phyloP scores from a whole-genome alignment of 2,797 vertebrate species.

The Fistularia commersonii region DNA sequence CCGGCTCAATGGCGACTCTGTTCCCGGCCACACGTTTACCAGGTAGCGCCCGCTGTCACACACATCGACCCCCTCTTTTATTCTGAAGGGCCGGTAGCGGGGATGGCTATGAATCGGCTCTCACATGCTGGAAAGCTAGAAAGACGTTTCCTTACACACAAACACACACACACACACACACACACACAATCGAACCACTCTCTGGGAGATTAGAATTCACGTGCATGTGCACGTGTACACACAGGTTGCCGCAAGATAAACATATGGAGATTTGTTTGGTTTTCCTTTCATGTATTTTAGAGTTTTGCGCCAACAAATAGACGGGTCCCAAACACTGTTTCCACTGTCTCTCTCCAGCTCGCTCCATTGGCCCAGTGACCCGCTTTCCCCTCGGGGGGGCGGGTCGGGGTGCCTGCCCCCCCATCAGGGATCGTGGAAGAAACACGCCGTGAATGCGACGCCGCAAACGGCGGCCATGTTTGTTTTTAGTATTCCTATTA shows the following conservation, averaged over 20 bases:
- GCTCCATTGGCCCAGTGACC: constrained; percentile 58
- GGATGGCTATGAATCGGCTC: constrained; percentile 24
- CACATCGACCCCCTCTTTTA: constrained; percentile 24
- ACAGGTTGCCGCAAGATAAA: constrained; percentile 35
- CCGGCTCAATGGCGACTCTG: constrained; percentile 16
- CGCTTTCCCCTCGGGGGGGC: too few species aligned
- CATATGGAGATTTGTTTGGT: constrained; percentile 18
- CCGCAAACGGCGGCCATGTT: too few species aligned
- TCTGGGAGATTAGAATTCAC: constrained; percentile 36
- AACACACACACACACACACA: constrained; percentile 7
- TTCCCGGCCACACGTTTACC: constrained; percentile 17
- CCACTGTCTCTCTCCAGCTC: constrained; percentile 52
- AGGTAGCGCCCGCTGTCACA: constrained; percentile 1
- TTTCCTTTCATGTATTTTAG: constrained; percentile 47
- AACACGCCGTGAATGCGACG: too few species aligned
- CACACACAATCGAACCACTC: too few species aligned
- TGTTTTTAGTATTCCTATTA: too few species aligned
- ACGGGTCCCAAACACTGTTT: constrained; percentile 41
- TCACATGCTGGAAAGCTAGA: constrained; percentile 3
- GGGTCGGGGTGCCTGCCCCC: too few species aligned
- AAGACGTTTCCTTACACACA: constrained; percentile 10
- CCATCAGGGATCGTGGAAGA: too few species aligned
- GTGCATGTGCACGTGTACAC: constrained; percentile 22
- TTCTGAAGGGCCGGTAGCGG: too few species aligned
- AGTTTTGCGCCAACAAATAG: constrained; percentile 25